Percentiles rank a stretch among this genome's conserved stretches.
Conservation (phyloP, 2,888 invertebrate species). For the Tipula vernalis region DNA sequence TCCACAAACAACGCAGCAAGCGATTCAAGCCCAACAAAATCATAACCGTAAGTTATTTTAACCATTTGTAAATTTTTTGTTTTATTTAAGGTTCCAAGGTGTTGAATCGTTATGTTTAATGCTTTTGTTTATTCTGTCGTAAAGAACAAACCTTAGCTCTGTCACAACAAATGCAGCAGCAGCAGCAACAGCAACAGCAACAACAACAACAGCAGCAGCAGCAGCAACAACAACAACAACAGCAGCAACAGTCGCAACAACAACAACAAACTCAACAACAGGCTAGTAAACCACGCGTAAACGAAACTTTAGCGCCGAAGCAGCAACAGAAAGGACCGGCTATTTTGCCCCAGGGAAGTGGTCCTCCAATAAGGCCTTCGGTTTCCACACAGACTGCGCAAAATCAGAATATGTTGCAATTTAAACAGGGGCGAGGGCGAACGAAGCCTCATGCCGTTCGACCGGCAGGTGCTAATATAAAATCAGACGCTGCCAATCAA, state of each 20-base stretch:
- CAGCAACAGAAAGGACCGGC: slow-evolving; percentile 31
- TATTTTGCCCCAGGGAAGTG: slow-evolving; percentile 47
- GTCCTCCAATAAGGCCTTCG: slow-evolving; percentile 55
- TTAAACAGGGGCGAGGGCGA: slow-evolving; percentile 50
- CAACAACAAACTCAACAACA: slow-evolving; percentile 41
- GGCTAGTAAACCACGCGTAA: slow-evolving; percentile 37
- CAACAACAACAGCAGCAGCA: slow-evolving; percentile 36
- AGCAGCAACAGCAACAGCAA: slow-evolving; percentile 30
- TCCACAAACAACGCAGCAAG: slow-evolving; percentile 45
- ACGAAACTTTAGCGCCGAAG: slow-evolving; percentile 42
- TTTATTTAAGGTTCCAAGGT: slow-evolving; percentile 25
- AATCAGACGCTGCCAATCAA: slow-evolving; percentile 54
- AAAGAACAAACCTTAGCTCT: slow-evolving; percentile 12
- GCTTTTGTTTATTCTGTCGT: not conserved
- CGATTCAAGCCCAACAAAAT: slow-evolving; percentile 43
- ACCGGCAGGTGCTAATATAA: slow-evolving; percentile 50
- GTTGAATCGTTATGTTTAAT: slow-evolving; percentile 22
- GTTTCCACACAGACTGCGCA: slow-evolving; percentile 70
- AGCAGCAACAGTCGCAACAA: slow-evolving; percentile 27
- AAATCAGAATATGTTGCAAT: slow-evolving; percentile 32
- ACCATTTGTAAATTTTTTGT: not conserved
- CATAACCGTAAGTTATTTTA: slow-evolving; percentile 46
- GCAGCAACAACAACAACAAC: slow-evolving; percentile 44
- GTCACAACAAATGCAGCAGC: slow-evolving; percentile 16
- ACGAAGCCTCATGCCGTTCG: slow-evolving; percentile 55